Evolutionary conservation across 2,113 vertebrate genomes (phyloP), one percentile per base, ranked within the genome.

Genomic region (Apteryx mantelli): DNA sequence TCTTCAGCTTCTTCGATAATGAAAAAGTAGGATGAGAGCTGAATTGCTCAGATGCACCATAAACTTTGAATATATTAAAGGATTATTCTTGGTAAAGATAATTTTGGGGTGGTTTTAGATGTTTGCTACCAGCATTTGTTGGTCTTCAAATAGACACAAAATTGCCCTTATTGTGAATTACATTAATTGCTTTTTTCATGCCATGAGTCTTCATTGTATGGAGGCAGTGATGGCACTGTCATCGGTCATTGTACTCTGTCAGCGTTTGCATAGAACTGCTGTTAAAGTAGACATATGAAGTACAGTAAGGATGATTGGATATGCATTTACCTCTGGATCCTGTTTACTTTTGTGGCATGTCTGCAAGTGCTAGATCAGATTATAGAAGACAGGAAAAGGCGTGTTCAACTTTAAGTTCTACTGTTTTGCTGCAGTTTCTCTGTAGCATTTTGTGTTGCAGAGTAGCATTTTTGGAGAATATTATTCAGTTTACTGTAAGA

Each of bases 381-480:
- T 95, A 87, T 87, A 93, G 93, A 94, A 85, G 89, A 95, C 96
- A 97, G 96, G 97, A 97, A 97, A 95, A 95, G 97, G 97, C 32
- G 92, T 97, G 96, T 96, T 93, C 89, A 53, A 11, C 88, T 88
- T 86, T 21, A 92, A 93, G 61, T 75, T 88, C 30, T 78, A 4
- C 50, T 91, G 92, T 66, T 96, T 74, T 92, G 86, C 79, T 82
- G 68, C 83, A 70, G 89, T 64, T 91, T 93, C 68, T 74, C 58
- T 56, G 42, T 30, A 69, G 60, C 34, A 1, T 66, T 89, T 76
- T 93, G 20, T 78, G 24, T 38, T 79, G 46, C 83, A 93, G 34
- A 78, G 2, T 1, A 28, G 26, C 40, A 2, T 48, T 93, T 82
- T 52, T 88, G 9, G 58, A 75, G 82, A 56, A 21, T 12, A 19